Evolutionary conservation across 1,140 invertebrate species (phyloP).

Genomic region (Drosophila funebris): DNA sequence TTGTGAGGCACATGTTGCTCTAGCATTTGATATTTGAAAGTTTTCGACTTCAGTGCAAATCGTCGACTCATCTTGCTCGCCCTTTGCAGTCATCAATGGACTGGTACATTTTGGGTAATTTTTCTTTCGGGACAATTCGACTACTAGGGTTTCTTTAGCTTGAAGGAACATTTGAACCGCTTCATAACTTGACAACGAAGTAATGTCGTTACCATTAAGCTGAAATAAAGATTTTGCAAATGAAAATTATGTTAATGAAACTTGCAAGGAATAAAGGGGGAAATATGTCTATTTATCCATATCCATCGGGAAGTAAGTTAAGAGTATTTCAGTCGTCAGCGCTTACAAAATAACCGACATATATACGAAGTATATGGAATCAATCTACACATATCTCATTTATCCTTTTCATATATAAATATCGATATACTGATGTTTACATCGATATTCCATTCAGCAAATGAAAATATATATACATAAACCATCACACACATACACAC

Average conservation of each 20-base stretch:
- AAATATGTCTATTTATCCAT: no score
- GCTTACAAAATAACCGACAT: no score
- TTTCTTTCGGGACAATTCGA: slow-evolving; percentile 87
- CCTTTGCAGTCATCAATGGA: background rate
- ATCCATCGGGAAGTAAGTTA: no score
- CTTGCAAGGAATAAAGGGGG: no score
- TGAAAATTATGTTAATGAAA: background rate
- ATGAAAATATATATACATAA: background rate
- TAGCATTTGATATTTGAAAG: slow-evolving; percentile 6
- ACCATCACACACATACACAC: background rate
- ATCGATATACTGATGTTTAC: background rate
- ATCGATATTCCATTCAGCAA: background rate
- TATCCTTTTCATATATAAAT: background rate
- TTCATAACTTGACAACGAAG: slow-evolving; percentile 88
- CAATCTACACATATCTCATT: no score
- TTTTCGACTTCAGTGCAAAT: slow-evolving; percentile 7
- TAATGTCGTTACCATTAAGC: slow-evolving; percentile 90
- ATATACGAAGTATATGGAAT: no score
- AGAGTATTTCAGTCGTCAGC: no score
- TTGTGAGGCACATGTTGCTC: slow-evolving; percentile 15
- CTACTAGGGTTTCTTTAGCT: slow-evolving; percentile 89
- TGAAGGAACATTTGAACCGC: slow-evolving; percentile 89
- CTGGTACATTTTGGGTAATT: background rate
- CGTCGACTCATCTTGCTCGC: background rate
- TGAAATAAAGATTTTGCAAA: slow-evolving; percentile 67